Evolutionary conservation across 2,797 vertebrate species (phyloP), one percentile per base, ranked within the genome.

Genomic region (Neosalanx taihuensis): DNA sequence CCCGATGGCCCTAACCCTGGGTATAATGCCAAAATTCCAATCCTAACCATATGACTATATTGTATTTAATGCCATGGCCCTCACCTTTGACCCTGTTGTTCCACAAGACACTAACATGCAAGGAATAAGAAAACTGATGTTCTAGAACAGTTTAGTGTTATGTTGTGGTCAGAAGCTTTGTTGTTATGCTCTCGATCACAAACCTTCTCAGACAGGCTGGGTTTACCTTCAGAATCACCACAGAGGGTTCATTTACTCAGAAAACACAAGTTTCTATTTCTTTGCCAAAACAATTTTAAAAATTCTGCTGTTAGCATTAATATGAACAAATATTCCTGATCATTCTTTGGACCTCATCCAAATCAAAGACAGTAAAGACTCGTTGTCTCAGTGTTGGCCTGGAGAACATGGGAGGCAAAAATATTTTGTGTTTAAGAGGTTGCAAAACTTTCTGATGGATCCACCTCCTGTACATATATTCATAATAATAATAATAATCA

Each of bases 381-480:
- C 13, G 10, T 9, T 13, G 2, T 17, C 18, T 6, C 56, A 65
- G 23, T 74, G 67, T 49, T 35, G 46, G 68, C 57, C 37, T 6
- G 30, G 18, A 56, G 68, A 72, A 59, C 63, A 64, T 67, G 29
- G 20, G 69, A 64, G 72, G 4, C 49, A 66, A 2, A n/a, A 56
- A n/a, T 5, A 17, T 9, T 56, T 62, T 67, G 53, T 49, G 31
- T 33, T 10, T 26, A 66, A 73, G 46, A 75, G 71, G 35, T 70
- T 51, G 35, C 58, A 46, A 64, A 53, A 56, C 72, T 23, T 60
- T 58, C 41, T 61, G 68, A 73, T 76, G 37, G 30, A 75, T 58
- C 67, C 31, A 57, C 66, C 75, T 83, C 51, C 66, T 76, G 71
- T 76, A 76, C 65, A 79, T 77, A 81, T 63, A n/a, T 35, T n/a